These are phyloP conservation scores for Asteroscopus sphinx DNA, from an alignment of 2,888 invertebrate species.

Conservation along the genomic window DNA sequence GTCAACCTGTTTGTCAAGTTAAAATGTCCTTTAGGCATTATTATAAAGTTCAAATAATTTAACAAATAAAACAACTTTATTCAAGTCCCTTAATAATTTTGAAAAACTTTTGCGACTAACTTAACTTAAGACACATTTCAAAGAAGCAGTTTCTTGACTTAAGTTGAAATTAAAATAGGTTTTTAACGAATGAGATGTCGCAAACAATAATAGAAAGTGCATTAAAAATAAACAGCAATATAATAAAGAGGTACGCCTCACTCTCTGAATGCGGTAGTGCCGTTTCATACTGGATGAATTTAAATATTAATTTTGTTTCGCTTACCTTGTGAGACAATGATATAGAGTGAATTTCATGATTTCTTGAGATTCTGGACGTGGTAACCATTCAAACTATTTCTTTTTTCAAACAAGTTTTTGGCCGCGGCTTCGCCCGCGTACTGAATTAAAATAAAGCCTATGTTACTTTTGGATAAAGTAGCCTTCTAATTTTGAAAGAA, in stretches of 20 bases:
- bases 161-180: slow-evolving; percentile 48
- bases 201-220: slow-evolving; percentile 56
- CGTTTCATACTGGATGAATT: slow-evolving; percentile 14
- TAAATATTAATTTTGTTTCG: background rate
- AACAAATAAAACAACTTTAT: slow-evolving; percentile 5
- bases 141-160: slow-evolving; percentile 30
- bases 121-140: slow-evolving; percentile 44
- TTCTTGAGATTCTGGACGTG: no score
- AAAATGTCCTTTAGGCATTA: background rate
- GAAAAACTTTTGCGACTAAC: background rate
- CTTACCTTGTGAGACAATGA: background rate
- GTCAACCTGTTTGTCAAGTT: background rate
- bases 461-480: no score
- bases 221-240: slow-evolving; percentile 57
- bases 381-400: no score
- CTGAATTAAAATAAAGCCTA: no score
- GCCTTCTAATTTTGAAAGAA: no score
- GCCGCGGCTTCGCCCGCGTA: no score
- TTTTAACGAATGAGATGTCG: slow-evolving; percentile 50
- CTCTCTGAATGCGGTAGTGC: slow-evolving; percentile 7
- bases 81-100: background rate
- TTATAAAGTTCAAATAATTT: background rate
- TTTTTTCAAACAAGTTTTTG: no score
- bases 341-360: no score
- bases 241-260: slow-evolving; percentile 44